These are phyloP conservation scores for Corynorhinus townsendii DNA, from an alignment of 2,113 vertebrate species.

Conservation along the genomic window DNA sequence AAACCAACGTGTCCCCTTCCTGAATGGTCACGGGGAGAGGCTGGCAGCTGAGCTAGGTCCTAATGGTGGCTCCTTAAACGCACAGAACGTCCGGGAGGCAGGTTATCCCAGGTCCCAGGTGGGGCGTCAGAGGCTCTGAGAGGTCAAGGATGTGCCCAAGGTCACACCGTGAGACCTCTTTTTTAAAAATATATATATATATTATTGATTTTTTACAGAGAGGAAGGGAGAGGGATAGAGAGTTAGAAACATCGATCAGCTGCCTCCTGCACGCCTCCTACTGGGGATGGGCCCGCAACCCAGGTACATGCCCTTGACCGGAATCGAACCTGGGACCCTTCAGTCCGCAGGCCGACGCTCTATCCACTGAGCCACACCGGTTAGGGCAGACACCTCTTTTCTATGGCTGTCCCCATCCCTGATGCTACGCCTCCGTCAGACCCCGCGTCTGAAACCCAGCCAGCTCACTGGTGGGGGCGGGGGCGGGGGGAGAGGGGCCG, in stretches of 20 bases:
- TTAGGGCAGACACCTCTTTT: background rate
- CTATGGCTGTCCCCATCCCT: background rate
- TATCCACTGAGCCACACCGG: no score
- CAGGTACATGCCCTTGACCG: no score
- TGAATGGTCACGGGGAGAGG: no score
- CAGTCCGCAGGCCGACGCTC: no score
- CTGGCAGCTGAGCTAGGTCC: no score
- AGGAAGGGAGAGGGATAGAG: no score
- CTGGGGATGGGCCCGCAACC: no score
- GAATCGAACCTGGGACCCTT: no score
- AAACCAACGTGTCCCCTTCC: background rate
- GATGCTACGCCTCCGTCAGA: fast-evolving
- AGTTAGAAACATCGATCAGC: no score
- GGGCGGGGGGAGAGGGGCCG: background rate
- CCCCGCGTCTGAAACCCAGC: background rate
- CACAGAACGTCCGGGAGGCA: background rate
- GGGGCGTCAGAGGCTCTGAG: background rate
- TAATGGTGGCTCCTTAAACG: background rate
- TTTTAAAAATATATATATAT: no score
- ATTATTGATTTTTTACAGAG: no score
- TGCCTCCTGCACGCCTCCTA: no score
- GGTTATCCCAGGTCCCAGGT: background rate
- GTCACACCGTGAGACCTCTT: background rate
- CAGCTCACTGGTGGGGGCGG: background rate
- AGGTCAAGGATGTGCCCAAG: background rate